Conservation (phyloP, 1,140 invertebrate genomes). For the Nasonia giraulti region DNA sequence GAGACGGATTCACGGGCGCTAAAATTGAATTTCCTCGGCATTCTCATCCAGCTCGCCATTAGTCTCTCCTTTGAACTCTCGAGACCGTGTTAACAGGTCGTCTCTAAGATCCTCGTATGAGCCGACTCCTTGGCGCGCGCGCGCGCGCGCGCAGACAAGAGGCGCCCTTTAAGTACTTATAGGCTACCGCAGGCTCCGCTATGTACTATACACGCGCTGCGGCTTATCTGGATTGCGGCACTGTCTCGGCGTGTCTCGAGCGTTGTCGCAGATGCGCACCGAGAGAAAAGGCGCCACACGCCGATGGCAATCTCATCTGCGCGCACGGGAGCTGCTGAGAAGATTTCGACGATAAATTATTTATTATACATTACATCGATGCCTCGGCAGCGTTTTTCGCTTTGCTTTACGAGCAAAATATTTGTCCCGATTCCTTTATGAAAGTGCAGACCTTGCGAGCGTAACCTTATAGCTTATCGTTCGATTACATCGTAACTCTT, state of each 20-base stretch:
- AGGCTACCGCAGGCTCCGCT: background rate
- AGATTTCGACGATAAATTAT: conserved; percentile 4
- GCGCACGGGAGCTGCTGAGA: background rate
- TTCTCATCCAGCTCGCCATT: background rate
- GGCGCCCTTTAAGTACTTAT: background rate
- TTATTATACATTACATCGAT: background rate
- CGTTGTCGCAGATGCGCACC: background rate
- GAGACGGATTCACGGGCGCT: background rate
- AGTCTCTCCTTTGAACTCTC: background rate
- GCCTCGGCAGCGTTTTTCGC: no score
- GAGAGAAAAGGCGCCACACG: background rate
- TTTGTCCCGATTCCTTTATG: no score
- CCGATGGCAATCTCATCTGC: background rate
- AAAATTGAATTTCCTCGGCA: background rate
- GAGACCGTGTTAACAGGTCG: conserved; percentile 1
- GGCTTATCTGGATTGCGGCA: conserved; percentile 25
- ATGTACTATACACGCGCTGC: background rate
- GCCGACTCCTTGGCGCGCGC: background rate
- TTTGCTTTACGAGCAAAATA: no score
- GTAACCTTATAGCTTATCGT: no score
- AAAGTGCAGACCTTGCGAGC: no score
- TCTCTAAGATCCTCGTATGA: conserved; percentile 22
- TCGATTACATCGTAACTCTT: background rate
- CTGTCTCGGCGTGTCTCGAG: conserved; percentile 3
- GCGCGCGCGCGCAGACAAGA: background rate